Evolutionary conservation across 2,888 invertebrate species (phyloP).

Genomic region (Spodoptera picta): DNA sequence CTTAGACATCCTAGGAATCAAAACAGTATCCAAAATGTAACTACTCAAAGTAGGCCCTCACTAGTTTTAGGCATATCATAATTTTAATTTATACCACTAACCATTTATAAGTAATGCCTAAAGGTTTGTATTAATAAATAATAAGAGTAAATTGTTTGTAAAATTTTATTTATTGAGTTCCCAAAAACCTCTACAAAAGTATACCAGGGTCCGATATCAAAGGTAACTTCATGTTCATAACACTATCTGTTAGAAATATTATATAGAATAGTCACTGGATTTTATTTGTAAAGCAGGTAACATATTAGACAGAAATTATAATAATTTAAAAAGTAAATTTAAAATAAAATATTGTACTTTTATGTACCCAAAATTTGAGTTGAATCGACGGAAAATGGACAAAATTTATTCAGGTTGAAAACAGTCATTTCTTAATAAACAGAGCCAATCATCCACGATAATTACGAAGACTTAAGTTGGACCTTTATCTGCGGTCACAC

Average conservation of each 20-base stretch:
- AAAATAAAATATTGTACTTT: no score
- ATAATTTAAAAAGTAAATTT: no score
- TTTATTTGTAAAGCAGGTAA: constrained; percentile 34
- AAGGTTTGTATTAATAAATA: constrained; percentile 54
- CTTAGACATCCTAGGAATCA: constrained; percentile 96
- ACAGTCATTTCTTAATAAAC: no score
- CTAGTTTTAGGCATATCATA: constrained; percentile 50
- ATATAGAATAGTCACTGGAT: constrained; percentile 64
- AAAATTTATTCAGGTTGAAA: no score
- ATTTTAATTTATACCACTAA: constrained; percentile 48
- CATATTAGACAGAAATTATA: not conserved
- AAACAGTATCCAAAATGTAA: constrained; percentile 97
- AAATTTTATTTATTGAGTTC: constrained; percentile 82
- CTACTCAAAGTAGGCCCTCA: constrained; percentile 23
- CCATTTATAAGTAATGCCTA: constrained; percentile 37
- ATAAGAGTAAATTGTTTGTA: constrained; percentile 67
- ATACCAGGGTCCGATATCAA: constrained; percentile 81
- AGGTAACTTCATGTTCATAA: constrained; percentile 72
- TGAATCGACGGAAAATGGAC: no score
- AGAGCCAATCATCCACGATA: no score
- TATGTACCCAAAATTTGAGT: no score
- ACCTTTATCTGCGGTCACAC: no score
- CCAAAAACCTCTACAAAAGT: constrained; percentile 88
- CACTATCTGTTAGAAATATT: constrained; percentile 62
- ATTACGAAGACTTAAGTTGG: no score